Base-by-base conservation (phyloP, 2,797 vertebrate species). In the Tamandua tetradactyla region DNA sequence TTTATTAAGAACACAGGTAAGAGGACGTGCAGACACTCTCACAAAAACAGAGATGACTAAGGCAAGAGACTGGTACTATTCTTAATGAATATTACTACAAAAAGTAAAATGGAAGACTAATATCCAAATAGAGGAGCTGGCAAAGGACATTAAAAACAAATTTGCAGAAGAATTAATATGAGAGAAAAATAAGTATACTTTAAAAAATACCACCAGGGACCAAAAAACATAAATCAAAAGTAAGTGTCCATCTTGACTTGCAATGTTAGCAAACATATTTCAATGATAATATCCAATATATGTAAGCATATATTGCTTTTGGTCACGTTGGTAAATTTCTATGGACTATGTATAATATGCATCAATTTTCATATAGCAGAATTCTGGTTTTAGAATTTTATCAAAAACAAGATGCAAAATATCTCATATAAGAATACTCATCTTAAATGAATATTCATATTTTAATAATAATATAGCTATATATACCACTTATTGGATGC, bases 111-210 rank as follows among this genome's bases (percentile, higher is more conserved):
- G 20, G 14, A 76, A 82, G 10, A 80, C 2, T 64, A 71, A 64
- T 59, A 74, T 69, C 3, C 47, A 89, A 64, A 52, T 17, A 72
- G 17, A 81, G 64, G 18, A 80, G 15, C 10, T 85, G 61, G 49
- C 25, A 92, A 64, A 85, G 59, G 3, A 83, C 3, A 37, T 72
- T 80, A 40, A 62, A 87, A 93, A 62, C 61, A 64, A 78, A 37
- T 10, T 91, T 47, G 78, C 32, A 74, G 92, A 95, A 84, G 92
- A 78, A 91, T 30, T 71, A 52, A 79, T 37, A 32, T 9, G 5
- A 82, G 35, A 75, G 12, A 37, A 18, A 22, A 88, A 12, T 62
- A 76, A 76, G 64, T 37, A 62, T 15, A 57, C 22, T 79, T 76
- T 44, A 42, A 14, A 20, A n/a, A 94, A 69, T 61, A 2, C 15